Evolutionary conservation across 1,140 invertebrate species (phyloP).

Genomic region (Rhopalosiphum maidis): DNA sequence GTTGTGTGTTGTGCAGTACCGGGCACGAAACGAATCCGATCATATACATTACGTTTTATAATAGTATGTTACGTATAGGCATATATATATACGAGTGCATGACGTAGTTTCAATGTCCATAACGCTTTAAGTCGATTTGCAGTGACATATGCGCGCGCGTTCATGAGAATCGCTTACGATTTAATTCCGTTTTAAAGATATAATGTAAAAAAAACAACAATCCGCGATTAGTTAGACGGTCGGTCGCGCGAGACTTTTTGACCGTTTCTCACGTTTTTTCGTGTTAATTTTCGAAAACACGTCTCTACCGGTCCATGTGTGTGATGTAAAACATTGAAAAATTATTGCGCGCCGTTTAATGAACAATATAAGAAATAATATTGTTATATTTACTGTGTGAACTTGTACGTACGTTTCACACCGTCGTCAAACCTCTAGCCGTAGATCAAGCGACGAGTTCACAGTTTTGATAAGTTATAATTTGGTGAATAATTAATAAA

Average conservation of each 20-base stretch:
- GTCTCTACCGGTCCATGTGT: no score
- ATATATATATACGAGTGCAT: not conserved
- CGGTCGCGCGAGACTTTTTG: not conserved
- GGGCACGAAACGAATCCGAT: not conserved
- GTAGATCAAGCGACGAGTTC: not conserved
- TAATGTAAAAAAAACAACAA: not conserved
- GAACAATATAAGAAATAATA: not conserved
- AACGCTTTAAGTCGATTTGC: not conserved
- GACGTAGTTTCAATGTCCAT: not conserved
- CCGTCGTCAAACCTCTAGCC: not conserved
- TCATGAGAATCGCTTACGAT: not conserved
- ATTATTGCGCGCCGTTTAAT: not conserved
- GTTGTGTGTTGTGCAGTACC: no score
- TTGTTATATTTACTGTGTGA: not conserved
- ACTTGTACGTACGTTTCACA: not conserved
- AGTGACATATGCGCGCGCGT: not conserved
- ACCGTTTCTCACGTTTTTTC: not conserved
- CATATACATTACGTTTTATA: not conserved
- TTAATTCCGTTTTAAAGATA: not conserved
- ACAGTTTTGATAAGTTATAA: constrained; percentile 33
- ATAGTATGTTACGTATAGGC: no score
- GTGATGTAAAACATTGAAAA: not conserved
- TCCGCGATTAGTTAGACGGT: not conserved
- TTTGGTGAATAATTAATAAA: constrained; percentile 42
- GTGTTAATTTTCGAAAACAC: not conserved